A percentile compares a stretch with the other conserved stretches of the same genome.
These are phyloP conservation scores for Esox niger DNA, from an alignment of 2,113 vertebrate species.

Conservation along the genomic window DNA sequence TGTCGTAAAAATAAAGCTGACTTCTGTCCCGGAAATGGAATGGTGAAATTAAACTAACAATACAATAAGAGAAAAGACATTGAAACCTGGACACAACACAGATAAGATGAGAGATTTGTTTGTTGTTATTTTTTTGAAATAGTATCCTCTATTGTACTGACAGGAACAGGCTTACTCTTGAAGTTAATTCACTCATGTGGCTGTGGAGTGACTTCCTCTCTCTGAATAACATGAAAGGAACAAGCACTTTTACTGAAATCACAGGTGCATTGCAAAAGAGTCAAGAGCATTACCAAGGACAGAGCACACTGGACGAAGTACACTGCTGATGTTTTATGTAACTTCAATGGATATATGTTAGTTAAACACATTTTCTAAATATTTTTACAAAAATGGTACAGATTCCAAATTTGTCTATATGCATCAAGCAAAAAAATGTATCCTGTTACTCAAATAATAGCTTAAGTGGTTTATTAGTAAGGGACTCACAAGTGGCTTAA, in stretches of 20 bases:
- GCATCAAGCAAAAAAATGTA: too few relatives aligned
- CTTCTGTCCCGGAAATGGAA: background rate
- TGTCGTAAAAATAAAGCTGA: background rate
- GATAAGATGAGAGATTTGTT: conserved; percentile 32
- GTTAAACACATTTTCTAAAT: too few relatives aligned
- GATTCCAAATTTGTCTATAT: too few relatives aligned
- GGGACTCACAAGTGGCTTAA: background rate
- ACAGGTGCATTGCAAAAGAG: background rate
- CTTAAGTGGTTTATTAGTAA: too few relatives aligned
- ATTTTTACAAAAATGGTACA: too few relatives aligned
- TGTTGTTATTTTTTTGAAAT: conserved; percentile 34
- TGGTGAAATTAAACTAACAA: background rate
- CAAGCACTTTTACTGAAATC: conserved; percentile 21
- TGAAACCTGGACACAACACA: conserved; percentile 19
- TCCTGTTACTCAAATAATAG: too few relatives aligned
- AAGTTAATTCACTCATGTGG: conserved; percentile 1
- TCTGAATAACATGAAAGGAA: conserved; percentile 10
- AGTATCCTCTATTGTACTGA: conserved; percentile 12
- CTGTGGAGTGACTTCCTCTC: background rate
- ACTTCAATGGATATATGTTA: too few relatives aligned
- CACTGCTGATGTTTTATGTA: background rate
- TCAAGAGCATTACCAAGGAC: background rate
- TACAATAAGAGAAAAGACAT: background rate
- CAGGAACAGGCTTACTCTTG: background rate
- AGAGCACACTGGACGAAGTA: background rate